Conservation (phyloP, 2,797 vertebrate species). For the Cyclopterus lumpus region DNA sequence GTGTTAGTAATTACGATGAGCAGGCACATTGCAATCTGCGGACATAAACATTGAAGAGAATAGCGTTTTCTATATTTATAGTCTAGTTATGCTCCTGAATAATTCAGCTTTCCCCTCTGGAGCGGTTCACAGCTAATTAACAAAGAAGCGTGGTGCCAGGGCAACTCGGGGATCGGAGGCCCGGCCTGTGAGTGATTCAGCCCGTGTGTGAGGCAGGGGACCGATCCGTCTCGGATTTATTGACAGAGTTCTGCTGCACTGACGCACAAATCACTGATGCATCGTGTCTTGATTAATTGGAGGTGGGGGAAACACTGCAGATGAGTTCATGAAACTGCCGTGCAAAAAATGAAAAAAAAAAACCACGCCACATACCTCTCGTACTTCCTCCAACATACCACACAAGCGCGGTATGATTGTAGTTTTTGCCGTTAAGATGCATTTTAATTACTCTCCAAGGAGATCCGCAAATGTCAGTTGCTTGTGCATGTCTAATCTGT, state of each 20-base stretch:
- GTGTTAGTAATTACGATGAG: slow-evolving; percentile 50
- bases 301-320: slow-evolving; percentile 51
- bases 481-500: slow-evolving; percentile 12
- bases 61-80: slow-evolving; percentile 72
- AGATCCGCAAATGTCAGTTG: slow-evolving; percentile 16
- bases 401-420: neutral
- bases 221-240: slow-evolving; percentile 75
- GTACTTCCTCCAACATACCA: neutral
- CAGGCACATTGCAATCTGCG: slow-evolving; percentile 26
- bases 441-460: slow-evolving; percentile 45
- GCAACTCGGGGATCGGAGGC: slow-evolving; percentile 67
- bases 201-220: slow-evolving; percentile 63
- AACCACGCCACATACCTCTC: slow-evolving; percentile 8
- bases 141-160: slow-evolving; percentile 71
- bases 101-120: slow-evolving; percentile 72
- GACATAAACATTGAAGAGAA: slow-evolving; percentile 53
- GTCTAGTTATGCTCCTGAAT: slow-evolving; percentile 73
- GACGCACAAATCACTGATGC: slow-evolving; percentile 74
- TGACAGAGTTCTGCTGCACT: slow-evolving; percentile 68
- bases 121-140: slow-evolving; percentile 80
- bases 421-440: slow-evolving; percentile 18
- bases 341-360: slow-evolving; percentile 9
- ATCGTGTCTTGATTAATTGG: slow-evolving; percentile 80
- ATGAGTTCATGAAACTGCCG: slow-evolving; percentile 66
- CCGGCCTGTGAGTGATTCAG: slow-evolving; percentile 72